Evolutionary conservation across 2,888 invertebrate genomes (phyloP).

Genomic region (Pherbina coryleti): DNA sequence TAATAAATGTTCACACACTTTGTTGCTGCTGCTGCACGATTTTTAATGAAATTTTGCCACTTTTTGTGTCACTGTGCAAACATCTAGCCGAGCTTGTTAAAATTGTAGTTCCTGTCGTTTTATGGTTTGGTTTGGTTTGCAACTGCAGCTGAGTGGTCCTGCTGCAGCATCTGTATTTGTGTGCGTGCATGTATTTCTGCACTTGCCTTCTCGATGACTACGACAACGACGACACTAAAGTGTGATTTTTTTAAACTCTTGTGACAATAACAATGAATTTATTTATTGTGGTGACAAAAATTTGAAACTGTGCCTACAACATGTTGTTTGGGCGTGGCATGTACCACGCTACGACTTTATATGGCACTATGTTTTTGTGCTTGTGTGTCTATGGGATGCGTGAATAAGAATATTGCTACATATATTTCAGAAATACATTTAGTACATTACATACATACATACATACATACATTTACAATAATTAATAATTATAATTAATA

Average conservation of each 20-base stretch:
- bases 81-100: not conserved
- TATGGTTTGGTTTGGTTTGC: not conserved
- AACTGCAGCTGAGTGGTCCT: not conserved
- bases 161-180: not conserved
- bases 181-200: not conserved
- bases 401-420: not conserved
- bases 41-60: not conserved
- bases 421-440: too few relatives aligned
- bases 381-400: not conserved
- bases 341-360: not conserved
- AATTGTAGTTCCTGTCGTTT: not conserved
- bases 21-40: not conserved
- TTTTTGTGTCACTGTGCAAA: slow-evolving; percentile 4
- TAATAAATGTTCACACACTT: slow-evolving; percentile 2
- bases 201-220: not conserved
- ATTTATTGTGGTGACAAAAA: slow-evolving; percentile 25
- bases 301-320: slow-evolving; percentile 14
- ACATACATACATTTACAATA: too few relatives aligned
- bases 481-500: too few relatives aligned
- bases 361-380: not conserved
- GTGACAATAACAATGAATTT: slow-evolving; percentile 28
- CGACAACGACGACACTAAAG: too few relatives aligned
- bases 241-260: not conserved
- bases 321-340: not conserved
- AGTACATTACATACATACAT: too few relatives aligned